Percentiles rank a stretch among this genome's conserved stretches.
These are phyloP conservation scores for Tachystola acroxantha DNA, from an alignment of 2,888 invertebrate species.

Conservation along the genomic window DNA sequence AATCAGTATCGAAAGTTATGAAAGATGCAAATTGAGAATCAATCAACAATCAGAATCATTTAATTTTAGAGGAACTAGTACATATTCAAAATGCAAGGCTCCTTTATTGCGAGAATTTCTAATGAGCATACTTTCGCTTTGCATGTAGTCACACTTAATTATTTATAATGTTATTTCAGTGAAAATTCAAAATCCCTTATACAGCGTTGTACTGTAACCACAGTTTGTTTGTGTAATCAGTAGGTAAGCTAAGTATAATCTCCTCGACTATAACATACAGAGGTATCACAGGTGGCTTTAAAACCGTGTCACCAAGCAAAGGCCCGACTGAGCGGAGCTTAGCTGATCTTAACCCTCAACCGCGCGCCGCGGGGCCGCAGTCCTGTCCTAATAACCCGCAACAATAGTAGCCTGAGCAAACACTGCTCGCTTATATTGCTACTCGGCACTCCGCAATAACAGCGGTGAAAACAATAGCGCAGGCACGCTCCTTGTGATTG, in stretches of 20 bases:
- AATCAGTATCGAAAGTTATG: too few species aligned
- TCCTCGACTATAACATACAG: neutral
- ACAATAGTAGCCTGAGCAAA: slow-evolving; percentile 68
- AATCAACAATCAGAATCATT: too few species aligned
- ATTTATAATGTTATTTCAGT: too few species aligned
- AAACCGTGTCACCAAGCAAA: slow-evolving; percentile 27
- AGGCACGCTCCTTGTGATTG: slow-evolving; percentile 53
- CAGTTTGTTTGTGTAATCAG: neutral
- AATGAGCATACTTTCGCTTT: too few species aligned
- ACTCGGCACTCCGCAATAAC: slow-evolving; percentile 64
- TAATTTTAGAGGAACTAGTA: too few species aligned
- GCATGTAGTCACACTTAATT: too few species aligned
- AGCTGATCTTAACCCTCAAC: slow-evolving; percentile 44
- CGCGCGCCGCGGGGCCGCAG: slow-evolving; percentile 36
- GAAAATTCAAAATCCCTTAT: too few species aligned
- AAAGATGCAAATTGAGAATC: too few species aligned
- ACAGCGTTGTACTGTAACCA: too few species aligned
- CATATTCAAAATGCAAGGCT: too few species aligned
- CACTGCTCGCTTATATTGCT: slow-evolving; percentile 64
- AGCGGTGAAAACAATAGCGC: slow-evolving; percentile 64
- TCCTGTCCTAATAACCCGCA: slow-evolving; percentile 64
- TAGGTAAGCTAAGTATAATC: neutral
- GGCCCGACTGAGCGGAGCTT: slow-evolving; percentile 29
- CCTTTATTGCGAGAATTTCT: too few species aligned
- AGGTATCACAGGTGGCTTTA: slow-evolving; percentile 7